Evolutionary conservation across 2,797 vertebrate genomes (phyloP).

Genomic region (Onychomys torridus): DNA sequence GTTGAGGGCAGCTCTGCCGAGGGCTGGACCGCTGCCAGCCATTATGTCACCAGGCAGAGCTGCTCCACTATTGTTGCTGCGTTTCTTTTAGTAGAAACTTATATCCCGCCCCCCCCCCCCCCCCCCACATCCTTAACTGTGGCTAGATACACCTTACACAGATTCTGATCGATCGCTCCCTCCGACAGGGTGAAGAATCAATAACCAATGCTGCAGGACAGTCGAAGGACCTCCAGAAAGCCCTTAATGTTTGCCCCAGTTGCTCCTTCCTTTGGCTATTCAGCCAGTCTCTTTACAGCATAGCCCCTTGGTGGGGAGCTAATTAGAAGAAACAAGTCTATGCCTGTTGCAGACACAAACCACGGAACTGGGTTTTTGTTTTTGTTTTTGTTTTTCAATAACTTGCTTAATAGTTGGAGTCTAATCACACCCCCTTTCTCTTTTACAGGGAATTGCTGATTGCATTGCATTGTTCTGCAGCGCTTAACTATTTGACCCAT

Average conservation of each 20-base stretch:
- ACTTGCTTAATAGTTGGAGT: slow-evolving; percentile 75
- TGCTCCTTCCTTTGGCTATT: slow-evolving; percentile 47
- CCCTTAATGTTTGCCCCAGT: slow-evolving; percentile 60
- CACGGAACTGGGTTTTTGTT: slow-evolving; percentile 62
- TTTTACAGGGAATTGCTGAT: slow-evolving; percentile 68
- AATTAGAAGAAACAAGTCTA: slow-evolving; percentile 54
- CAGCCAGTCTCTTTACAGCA: not conserved
- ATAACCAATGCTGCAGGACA: slow-evolving; percentile 52
- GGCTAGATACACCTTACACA: slow-evolving; percentile 60
- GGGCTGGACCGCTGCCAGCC: slow-evolving; percentile 86
- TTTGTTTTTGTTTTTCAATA: slow-evolving; percentile 48
- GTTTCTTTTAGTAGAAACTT: slow-evolving; percentile 85
- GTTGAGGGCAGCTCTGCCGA: slow-evolving; percentile 82
- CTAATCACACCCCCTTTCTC: slow-evolving; percentile 80
- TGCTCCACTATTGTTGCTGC: slow-evolving; percentile 90
- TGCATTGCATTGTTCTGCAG: slow-evolving; percentile 80
- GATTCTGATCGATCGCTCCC: slow-evolving; percentile 58
- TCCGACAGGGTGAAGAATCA: slow-evolving; percentile 49
- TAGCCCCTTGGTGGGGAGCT: not conserved
- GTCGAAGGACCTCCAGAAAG: slow-evolving; percentile 41
- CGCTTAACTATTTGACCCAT: slow-evolving; percentile 78
- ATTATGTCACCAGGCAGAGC: slow-evolving; percentile 89
- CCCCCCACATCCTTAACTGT: slow-evolving; percentile 37
- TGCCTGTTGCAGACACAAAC: slow-evolving; percentile 69
- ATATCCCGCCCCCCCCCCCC: slow-evolving; percentile 2